Base-by-base conservation (phyloP, 2,113 vertebrate species). In the Pelmatolapia mariae region DNA sequence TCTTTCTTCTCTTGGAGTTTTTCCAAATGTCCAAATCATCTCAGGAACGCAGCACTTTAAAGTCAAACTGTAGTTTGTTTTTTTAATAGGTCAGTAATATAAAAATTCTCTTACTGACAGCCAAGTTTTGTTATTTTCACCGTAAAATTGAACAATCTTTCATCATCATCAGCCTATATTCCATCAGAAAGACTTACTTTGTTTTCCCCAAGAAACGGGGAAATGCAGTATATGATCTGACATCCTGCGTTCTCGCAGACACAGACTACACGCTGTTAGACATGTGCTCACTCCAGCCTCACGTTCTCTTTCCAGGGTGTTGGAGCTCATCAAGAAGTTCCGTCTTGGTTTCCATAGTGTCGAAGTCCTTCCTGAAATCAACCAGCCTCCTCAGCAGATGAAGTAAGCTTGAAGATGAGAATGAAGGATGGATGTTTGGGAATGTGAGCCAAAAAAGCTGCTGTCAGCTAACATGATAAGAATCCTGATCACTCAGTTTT, bases 271-370 rank as follows among this genome's bases (percentile, higher is more conserved):
- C 2, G 3, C 36, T 1, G 36, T 8, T 43, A 26, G 38, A 45
- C 38, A 1, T 71, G 38, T 10, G 8, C 38, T 24, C 12, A 26
- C 9, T 13, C 6, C 31, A 10, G 5, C n/a, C 68, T 54, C 45
- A 10, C 2, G 5, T 33, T 89, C 2, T 36, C 53, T 80, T 1
- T 76, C 2, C 89, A 99, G 98, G 94, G 97, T 99, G 19, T 89
- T 98, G 63, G 96, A 96, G 40, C 96, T 99, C 81, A 96, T 99
- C 90, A 97, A 96, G 95, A 99, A 97, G 92, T 99, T 99, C 87
- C 98, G 98, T 36, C 97, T 99, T 0, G 97, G 98, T 82, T 99
- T 99, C 94, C 97, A 98, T 0, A 97, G 99, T 40, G 97, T 99
- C n/a, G 96, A 97, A 16, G 91, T 99, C 45, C 97, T 99, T 68